A percentile compares a stretch with the other conserved stretches of the same genome.
These are phyloP conservation scores for Perithous albicinctus DNA, from an alignment of 2,888 invertebrate species.

Conservation along the genomic window DNA sequence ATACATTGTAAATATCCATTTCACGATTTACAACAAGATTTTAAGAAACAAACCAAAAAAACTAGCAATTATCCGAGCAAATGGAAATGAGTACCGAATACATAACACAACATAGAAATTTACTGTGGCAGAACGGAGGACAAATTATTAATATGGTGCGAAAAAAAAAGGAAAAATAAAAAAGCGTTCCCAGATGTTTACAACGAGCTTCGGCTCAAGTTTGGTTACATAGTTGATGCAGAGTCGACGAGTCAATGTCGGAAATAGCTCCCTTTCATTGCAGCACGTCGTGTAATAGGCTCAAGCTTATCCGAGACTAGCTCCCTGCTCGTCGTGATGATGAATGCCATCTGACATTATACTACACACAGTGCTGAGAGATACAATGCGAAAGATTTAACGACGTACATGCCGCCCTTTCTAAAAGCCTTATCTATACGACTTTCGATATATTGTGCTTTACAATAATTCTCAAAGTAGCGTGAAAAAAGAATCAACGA, in stretches of 20 bases:
- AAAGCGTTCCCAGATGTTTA: neutral
- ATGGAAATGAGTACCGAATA: too few species aligned
- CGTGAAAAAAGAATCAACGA: neutral
- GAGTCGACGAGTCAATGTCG: constrained; percentile 55
- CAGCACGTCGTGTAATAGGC: constrained; percentile 64
- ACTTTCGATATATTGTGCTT: neutral
- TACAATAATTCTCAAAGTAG: too few species aligned
- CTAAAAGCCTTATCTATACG: neutral
- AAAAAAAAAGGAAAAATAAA: too few species aligned
- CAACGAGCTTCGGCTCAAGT: constrained; percentile 6
- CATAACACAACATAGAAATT: too few species aligned
- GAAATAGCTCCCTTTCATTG: constrained; percentile 70
- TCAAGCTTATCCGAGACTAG: constrained; percentile 33
- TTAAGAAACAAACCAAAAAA: too few species aligned
- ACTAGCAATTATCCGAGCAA: too few species aligned
- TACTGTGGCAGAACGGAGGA: too few species aligned
- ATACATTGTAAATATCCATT: too few species aligned
- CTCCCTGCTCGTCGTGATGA: constrained; percentile 36
- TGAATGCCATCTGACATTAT: constrained; percentile 20
- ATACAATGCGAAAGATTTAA: constrained; percentile 36
- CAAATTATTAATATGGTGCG: too few species aligned
- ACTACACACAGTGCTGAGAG: neutral
- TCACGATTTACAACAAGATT: too few species aligned
- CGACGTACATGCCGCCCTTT: neutral
- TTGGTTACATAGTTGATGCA: neutral